phyloP scores from a whole-genome alignment of 1,140 invertebrate species.

The Papilio polyxenes region DNA sequence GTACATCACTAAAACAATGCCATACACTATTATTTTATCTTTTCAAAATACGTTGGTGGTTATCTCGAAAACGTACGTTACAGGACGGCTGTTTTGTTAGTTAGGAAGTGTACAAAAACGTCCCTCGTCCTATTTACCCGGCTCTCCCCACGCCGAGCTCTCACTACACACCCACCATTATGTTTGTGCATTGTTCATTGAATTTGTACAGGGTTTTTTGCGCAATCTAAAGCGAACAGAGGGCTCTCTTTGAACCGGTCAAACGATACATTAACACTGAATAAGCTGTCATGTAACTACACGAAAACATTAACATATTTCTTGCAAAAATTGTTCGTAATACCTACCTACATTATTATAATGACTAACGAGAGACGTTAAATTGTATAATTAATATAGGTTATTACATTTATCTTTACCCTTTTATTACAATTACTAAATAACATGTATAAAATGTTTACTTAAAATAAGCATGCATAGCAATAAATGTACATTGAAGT shows the following conservation, averaged over 20 bases:
- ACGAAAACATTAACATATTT: constrained; percentile 40
- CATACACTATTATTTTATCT: constrained; percentile 39
- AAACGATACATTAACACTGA: constrained; percentile 60
- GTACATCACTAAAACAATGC: not conserved
- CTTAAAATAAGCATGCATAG: too few relatives aligned
- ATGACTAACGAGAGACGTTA: too few relatives aligned
- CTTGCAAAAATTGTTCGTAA: not conserved
- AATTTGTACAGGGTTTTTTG: constrained; percentile 57
- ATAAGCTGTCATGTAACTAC: constrained; percentile 48
- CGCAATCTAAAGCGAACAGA: constrained; percentile 46
- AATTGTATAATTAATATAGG: too few relatives aligned
- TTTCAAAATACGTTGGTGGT: constrained; percentile 31
- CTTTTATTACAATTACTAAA: too few relatives aligned
- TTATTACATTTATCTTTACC: too few relatives aligned
- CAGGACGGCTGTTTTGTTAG: constrained; percentile 44
- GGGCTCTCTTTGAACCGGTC: constrained; percentile 57
- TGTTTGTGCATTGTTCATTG: constrained; percentile 62
- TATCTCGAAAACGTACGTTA: constrained; percentile 51
- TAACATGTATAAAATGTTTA: too few relatives aligned
- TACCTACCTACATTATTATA: too few relatives aligned
- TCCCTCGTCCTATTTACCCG: constrained; percentile 44
- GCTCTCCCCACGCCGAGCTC: constrained; percentile 21
- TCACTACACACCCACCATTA: constrained; percentile 45
- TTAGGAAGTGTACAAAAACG: constrained; percentile 56
- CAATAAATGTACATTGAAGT: not conserved